Conservation (phyloP, 1,140 invertebrate species). For the Dermatophagoides farinae region DNA sequence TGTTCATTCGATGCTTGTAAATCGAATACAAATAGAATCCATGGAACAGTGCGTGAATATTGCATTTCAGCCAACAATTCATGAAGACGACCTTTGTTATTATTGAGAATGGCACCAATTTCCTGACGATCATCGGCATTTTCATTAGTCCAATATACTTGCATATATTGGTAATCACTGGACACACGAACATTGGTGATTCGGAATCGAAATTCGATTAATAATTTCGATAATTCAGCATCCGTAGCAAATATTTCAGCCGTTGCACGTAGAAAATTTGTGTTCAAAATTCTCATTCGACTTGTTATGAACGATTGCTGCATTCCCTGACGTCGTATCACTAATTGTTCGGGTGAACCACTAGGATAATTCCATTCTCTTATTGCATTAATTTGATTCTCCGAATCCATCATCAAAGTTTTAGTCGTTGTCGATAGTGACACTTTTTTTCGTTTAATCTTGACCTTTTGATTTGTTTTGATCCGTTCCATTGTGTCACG, state of each 20-base stretch:
- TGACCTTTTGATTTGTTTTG: not conserved
- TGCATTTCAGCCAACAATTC: constrained; percentile 4
- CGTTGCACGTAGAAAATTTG: not conserved
- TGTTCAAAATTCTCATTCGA: constrained; percentile 11
- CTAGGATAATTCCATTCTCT: not conserved
- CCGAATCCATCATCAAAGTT: not conserved
- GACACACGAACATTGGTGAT: constrained; percentile 7
- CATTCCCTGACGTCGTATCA: not conserved
- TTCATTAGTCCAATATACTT: constrained; percentile 7
- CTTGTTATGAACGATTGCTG: constrained; percentile 1
- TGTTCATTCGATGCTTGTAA: not conserved
- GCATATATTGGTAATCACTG: not conserved
- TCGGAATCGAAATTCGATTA: not conserved
- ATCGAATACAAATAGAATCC: constrained; percentile 6
- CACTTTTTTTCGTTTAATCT: not conserved
- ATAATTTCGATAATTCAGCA: not conserved
- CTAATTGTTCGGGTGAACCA: constrained; percentile 2
- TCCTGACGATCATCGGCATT: not conserved
- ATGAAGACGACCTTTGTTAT: constrained; percentile 6
- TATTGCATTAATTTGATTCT: not conserved
- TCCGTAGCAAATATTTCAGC: constrained; percentile 7
- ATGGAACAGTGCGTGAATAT: not conserved
- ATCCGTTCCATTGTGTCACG: not conserved
- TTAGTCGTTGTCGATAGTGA: not conserved
- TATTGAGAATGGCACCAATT: not conserved